Base-by-base conservation (phyloP, 2,888 invertebrate species). In the Eudemis profundana region DNA sequence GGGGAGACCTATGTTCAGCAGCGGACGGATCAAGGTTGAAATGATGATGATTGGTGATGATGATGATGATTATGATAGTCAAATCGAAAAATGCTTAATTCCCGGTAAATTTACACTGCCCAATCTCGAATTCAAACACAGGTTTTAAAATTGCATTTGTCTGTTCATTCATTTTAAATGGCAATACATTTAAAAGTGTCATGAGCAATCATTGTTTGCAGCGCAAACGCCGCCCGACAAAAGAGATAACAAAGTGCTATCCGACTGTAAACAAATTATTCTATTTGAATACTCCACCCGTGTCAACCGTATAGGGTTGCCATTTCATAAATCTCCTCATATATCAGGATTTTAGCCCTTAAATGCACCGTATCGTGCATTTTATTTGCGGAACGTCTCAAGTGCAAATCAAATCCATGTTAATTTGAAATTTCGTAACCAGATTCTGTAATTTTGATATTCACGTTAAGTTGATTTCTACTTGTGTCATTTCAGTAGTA, bases 181-280 rank as follows among this genome's bases (percentile, higher is more conserved):
- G 2, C 27, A 27, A 21, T n/a, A n/a, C 15, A 42, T 40, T 21
- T 57, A 57, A 44, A 44, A 19, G 19, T 46, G 44, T 46, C 42
- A 57, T 8, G 3, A n/a, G 19, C 44, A 53, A 53, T 40, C 33
- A 49, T 38, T 51, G 44, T 44, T 51, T 53, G 53, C 21, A 36
- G 21, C 14, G 15, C 36, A 56, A 42, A 56, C 15, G 54, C 23
- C 27, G 40, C 14, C 23, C 15, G 19, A 51, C 29, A 54, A 62
- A 14, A 27, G 40, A 42, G 27, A 29, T 12, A 27, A 50, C 23
- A 46, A 19, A 56, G 27, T 47, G 19, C 27, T 54, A 38, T 36
- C 17, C 46, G 38, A 63, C 49, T 42, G 56, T 57, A 44, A 47
- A 57, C 63, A 63, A 57, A 42, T 63, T 44, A 50, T 56, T 57